These are phyloP conservation scores for Dufourea novaeangliae DNA, from an alignment of 1,140 invertebrate genomes.

Conservation along the genomic window DNA sequence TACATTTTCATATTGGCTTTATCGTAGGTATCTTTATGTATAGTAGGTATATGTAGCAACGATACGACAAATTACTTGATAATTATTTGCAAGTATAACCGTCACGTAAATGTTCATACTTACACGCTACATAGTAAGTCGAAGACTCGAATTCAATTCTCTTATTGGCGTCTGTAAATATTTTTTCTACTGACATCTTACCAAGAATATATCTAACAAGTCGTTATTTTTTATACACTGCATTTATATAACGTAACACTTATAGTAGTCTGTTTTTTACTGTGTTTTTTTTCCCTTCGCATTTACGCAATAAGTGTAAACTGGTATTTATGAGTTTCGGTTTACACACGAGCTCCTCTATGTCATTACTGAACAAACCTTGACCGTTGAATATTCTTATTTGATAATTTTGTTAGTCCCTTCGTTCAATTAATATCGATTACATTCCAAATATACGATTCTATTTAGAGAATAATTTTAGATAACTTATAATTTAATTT, in stretches of 20 bases:
- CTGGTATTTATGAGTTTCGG: background rate
- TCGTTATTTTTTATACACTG: background rate
- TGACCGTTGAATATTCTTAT: background rate
- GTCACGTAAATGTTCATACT: no score
- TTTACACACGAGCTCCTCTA: background rate
- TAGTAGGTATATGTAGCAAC: background rate
- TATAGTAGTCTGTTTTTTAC: background rate
- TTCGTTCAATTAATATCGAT: background rate
- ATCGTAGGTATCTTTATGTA: slow-evolving; percentile 1
- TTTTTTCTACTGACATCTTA: background rate
- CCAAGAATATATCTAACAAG: background rate
- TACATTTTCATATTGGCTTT: slow-evolving; percentile 8
- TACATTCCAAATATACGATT: no score
- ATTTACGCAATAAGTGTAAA: slow-evolving; percentile 9
- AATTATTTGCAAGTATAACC: slow-evolving; percentile 18
- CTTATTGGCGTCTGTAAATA: background rate
- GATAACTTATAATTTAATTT: no score
- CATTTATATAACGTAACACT: slow-evolving; percentile 5
- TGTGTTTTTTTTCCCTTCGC: background rate
- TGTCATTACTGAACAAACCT: background rate
- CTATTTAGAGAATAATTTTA: no score
- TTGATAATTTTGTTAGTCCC: background rate
- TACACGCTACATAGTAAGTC: background rate
- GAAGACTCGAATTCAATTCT: background rate
- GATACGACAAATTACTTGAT: slow-evolving; percentile 10